Base-by-base conservation (phyloP, 2,888 invertebrate genomes). In the Ernsta delagoae region DNA sequence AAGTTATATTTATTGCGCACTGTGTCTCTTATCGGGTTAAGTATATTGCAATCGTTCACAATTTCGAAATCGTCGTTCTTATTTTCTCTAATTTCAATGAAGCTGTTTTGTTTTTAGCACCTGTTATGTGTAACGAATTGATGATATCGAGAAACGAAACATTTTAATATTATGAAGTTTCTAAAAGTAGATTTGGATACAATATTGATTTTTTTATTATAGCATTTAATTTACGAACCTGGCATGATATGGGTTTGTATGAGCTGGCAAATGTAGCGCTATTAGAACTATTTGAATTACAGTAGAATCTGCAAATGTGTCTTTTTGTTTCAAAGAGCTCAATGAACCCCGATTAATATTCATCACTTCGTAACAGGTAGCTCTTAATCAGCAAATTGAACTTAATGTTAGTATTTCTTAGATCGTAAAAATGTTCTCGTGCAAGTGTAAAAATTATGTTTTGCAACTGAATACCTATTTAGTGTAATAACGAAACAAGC, bases 401-500 rank as follows among this genome's bases (percentile, higher is more conserved):
- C 8, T 53, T 16, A 53, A 24, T 53, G 16, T 16, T 16, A 16
- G 16, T n/a, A 45, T n/a, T 45, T 48, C 12, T 6, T 12, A 48
- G 48, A 5, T 6, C 48, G 12, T 48, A 45, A 48, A 31, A 54
- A 31, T 54, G 31, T 31, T 31, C 31, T 31, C 31, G 31, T 31
- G 11, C 54, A 41, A 59, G 24, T 31, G 24, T n/a, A 59, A 57
- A 57, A n/a, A 36, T n/a, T 2, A 6, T 60, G 31, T 60, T 43
- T 60, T 60, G 60, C 31, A 60, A 60, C 60, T 16, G 4, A 9
- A 45, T 45, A 45, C 31, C 6, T 60, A 60, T 31, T 7, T 60
- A 60, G 45, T 31, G 60, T 24, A 59, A 59, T 41, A 45, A 57
- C 34, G 45, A 60, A 60, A 60, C 45, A 24, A 45, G 60, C 60